Conservation (phyloP, 2,797 vertebrate species). For the Crypturellus tataupa region DNA sequence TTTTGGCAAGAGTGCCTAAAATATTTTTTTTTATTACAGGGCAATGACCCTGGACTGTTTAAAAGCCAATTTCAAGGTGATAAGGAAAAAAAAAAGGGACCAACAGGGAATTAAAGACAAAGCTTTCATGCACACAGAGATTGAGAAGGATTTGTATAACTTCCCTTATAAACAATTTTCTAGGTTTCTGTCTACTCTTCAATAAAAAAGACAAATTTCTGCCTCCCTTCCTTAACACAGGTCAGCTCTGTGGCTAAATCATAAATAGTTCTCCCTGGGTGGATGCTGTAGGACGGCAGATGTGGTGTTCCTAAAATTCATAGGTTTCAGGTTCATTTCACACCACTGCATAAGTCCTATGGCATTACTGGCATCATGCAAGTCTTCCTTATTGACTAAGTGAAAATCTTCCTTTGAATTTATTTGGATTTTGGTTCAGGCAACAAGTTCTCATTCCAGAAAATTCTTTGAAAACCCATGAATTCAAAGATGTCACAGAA, state of each 20-base stretch:
- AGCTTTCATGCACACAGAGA: background rate
- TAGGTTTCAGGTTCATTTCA: background rate
- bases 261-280: background rate
- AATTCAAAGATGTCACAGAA: background rate
- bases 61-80: background rate
- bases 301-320: background rate
- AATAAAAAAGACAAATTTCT: background rate
- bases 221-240: background rate
- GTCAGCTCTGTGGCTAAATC: background rate
- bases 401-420: background rate
- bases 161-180: background rate
- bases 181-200: background rate
- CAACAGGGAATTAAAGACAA: background rate
- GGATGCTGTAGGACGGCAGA: background rate
- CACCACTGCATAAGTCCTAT: background rate
- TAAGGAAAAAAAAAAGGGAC: background rate
- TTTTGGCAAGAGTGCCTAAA: background rate
- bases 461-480: background rate
- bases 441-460: background rate
- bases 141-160: background rate
- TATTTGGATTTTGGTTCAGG: background rate
- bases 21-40: background rate
- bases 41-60: background rate
- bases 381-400: background rate
- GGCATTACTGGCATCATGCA: background rate